Evolutionary conservation across 2,888 invertebrate species (phyloP).

Genomic region (Petrophora chlorosata): DNA sequence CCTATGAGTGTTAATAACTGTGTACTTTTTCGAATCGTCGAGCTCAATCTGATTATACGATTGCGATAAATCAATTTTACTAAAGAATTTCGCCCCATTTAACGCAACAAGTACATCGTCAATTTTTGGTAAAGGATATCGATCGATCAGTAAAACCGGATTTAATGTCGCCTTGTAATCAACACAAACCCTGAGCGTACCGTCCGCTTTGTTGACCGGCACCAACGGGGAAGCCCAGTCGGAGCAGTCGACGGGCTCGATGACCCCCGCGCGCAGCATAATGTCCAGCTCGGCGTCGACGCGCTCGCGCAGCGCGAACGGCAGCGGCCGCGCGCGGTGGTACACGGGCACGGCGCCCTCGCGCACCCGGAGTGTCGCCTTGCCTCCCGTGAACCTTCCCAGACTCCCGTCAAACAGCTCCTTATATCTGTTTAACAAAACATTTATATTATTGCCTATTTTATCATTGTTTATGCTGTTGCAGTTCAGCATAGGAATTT

Average conservation of each 20-base stretch:
- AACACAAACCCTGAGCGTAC: slow-evolving; percentile 34
- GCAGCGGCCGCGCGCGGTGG: no score
- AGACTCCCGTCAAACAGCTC: no score
- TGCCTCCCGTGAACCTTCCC: no score
- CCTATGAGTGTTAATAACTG: not conserved
- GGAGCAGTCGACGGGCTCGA: no score
- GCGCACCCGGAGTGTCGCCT: not conserved
- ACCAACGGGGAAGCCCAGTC: no score
- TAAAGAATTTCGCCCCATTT: slow-evolving; percentile 24
- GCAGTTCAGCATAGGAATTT: no score
- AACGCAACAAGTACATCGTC: slow-evolving; percentile 30
- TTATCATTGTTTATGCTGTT: no score
- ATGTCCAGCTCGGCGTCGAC: no score
- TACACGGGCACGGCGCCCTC: not conserved
- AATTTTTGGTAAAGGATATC: slow-evolving; percentile 32
- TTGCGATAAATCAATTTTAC: slow-evolving; percentile 34
- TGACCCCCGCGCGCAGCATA: no score
- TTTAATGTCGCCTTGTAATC: slow-evolving; percentile 37
- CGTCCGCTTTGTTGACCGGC: slow-evolving; percentile 40
- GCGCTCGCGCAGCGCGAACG: no score
- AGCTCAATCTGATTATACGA: slow-evolving; percentile 33
- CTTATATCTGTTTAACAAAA: no score
- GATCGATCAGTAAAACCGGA: slow-evolving; percentile 25
- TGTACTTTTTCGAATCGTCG: slow-evolving; percentile 9
- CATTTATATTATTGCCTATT: no score